These are phyloP conservation scores for Drosophila navojoa DNA, from an alignment of 1,140 invertebrate species.

Conservation along the genomic window DNA sequence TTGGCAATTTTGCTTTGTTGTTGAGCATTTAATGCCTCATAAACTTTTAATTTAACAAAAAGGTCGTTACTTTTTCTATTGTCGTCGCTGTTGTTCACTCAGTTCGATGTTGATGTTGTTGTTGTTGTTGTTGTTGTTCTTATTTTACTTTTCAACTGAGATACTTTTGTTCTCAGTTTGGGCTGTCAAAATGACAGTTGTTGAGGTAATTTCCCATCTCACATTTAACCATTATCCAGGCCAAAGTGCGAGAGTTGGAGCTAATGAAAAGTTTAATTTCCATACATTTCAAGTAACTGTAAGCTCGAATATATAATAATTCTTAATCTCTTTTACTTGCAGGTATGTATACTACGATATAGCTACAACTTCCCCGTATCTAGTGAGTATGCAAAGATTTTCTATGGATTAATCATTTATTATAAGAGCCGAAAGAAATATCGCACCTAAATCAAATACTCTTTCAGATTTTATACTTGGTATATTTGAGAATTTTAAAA, in stretches of 20 bases:
- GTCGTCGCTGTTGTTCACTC: slow-evolving; percentile 28
- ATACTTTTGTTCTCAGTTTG: slow-evolving; percentile 11
- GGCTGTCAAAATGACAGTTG: slow-evolving; percentile 72
- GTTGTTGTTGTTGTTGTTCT: slow-evolving; percentile 62
- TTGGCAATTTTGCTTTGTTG: slow-evolving; percentile 77
- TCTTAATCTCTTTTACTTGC: slow-evolving; percentile 45
- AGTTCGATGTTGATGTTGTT: slow-evolving; percentile 51
- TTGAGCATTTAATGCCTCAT: slow-evolving; percentile 81
- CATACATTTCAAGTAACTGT: not conserved
- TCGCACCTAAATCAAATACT: too few relatives aligned
- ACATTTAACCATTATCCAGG: slow-evolving; percentile 51
- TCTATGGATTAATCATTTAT: not conserved
- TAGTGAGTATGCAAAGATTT: slow-evolving; percentile 11
- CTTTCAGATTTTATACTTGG: too few relatives aligned
- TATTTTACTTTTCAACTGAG: slow-evolving; percentile 48
- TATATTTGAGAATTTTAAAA: not conserved
- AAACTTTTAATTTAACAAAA: slow-evolving; percentile 83
- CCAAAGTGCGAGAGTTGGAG: not conserved
- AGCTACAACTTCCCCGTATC: too few relatives aligned
- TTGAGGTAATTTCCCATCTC: slow-evolving; percentile 60
- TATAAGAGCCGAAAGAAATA: too few relatives aligned
- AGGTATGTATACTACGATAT: slow-evolving; percentile 53
- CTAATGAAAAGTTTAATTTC: slow-evolving; percentile 21
- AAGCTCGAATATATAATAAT: slow-evolving; percentile 21
- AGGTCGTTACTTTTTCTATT: slow-evolving; percentile 67